Evolutionary conservation across 1,140 invertebrate genomes (phyloP).

Genomic region (Camponotus vicinus): DNA sequence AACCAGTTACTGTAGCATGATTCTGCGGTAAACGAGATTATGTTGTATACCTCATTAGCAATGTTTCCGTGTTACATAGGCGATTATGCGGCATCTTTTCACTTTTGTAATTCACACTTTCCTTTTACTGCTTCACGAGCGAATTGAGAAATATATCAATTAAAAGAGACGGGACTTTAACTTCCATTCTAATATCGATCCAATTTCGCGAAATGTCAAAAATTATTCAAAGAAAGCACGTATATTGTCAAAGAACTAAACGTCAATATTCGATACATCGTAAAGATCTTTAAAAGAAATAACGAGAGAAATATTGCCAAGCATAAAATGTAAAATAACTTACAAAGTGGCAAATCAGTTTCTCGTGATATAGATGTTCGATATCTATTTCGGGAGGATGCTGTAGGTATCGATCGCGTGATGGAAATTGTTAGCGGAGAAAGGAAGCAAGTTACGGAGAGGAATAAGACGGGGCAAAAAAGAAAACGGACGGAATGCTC

Average conservation of each 20-base stretch:
- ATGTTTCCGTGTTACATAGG: conserved; percentile 39
- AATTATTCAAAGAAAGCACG: background rate
- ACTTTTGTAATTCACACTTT: conserved; percentile 54
- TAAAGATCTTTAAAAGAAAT: conserved; percentile 3
- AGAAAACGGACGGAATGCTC: conserved; percentile 33
- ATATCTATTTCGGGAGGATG: conserved; percentile 25
- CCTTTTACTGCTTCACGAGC: background rate
- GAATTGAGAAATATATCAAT: conserved; percentile 26
- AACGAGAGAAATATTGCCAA: background rate
- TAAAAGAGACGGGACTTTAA: background rate
- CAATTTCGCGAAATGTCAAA: no score
- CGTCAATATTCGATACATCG: background rate
- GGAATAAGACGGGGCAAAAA: conserved; percentile 21
- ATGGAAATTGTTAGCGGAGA: conserved; percentile 39
- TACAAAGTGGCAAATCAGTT: conserved; percentile 4
- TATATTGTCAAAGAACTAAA: background rate
- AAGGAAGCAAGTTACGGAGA: conserved; percentile 40
- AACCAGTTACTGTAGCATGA: background rate
- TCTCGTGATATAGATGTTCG: background rate
- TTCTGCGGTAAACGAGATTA: conserved; percentile 14
- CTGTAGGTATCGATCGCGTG: conserved; percentile 37
- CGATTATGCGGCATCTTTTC: conserved; percentile 42
- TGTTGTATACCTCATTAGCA: conserved; percentile 14
- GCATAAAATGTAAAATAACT: background rate
- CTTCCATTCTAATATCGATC: background rate